These are phyloP conservation scores for Philereme transversata DNA, from an alignment of 2,888 invertebrate species.

Conservation along the genomic window DNA sequence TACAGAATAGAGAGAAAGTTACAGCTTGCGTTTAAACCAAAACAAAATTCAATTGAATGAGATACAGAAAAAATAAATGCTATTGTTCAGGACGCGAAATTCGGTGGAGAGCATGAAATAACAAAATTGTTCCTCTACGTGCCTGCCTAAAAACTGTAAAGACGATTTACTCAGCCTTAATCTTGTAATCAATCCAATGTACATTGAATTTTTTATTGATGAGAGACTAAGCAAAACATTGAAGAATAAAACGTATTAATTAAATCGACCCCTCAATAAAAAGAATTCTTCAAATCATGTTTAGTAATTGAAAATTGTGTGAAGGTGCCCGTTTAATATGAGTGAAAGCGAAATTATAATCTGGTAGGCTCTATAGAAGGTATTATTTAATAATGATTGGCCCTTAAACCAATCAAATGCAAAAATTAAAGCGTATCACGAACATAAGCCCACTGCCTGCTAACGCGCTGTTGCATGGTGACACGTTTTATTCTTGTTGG, in stretches of 20 bases:
- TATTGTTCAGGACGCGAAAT: conserved; percentile 54
- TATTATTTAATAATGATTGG: conserved; percentile 6
- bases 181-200: neutral
- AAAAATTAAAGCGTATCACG: conserved; percentile 1
- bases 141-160: neutral
- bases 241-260: conserved; percentile 4
- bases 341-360: conserved; percentile 32
- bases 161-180: neutral
- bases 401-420: conserved; percentile 14
- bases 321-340: conserved; percentile 21
- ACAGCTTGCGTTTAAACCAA: conserved; percentile 52
- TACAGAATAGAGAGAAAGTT: conserved; percentile 69
- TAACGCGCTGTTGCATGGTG: no score
- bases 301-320: conserved; percentile 33
- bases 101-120: conserved; percentile 47
- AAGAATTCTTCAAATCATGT: conserved; percentile 33
- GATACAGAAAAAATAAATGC: conserved; percentile 44
- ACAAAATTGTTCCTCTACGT: conserved; percentile 33
- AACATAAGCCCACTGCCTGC: neutral
- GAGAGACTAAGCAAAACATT: neutral
- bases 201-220: neutral
- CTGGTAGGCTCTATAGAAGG: conserved; percentile 18
- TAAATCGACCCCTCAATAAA: neutral
- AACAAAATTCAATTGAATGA: conserved; percentile 45
- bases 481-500: no score